A percentile compares a stretch with the other conserved stretches of the same genome.
phyloP scores from a whole-genome alignment of 2,113 vertebrate species.

The Pomatostomus ruficeps region DNA sequence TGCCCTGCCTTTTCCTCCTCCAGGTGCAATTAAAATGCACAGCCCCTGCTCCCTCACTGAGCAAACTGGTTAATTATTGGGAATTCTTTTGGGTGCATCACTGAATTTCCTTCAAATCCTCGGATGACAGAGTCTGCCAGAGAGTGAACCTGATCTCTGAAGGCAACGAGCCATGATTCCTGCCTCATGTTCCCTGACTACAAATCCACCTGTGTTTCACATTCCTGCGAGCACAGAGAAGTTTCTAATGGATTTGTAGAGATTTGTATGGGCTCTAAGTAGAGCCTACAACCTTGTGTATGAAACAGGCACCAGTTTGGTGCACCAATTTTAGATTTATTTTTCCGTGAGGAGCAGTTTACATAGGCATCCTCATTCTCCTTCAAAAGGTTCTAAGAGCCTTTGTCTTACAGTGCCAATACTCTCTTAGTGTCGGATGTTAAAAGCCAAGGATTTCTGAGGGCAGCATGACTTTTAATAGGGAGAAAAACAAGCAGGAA shows the following conservation, averaged over 20 bases:
- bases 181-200: no score
- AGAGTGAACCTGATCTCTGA: background rate
- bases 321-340: background rate
- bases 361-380: background rate
- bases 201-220: background rate
- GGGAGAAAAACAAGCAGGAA: background rate
- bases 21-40: background rate
- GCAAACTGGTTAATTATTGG: background rate
- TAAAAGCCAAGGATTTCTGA: background rate
- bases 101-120: background rate
- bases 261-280: background rate
- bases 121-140: background rate
- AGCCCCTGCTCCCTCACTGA: background rate
- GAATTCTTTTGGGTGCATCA: background rate
- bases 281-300: background rate
- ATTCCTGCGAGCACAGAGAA: background rate
- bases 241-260: background rate
- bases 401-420: background rate
- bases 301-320: background rate
- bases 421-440: background rate
- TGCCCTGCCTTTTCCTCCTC: background rate
- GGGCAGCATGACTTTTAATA: background rate
- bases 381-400: background rate
- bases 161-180: background rate
- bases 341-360: background rate